Base-by-base conservation (phyloP, 2,888 invertebrate genomes). In the Sinhomidia bicolor region DNA sequence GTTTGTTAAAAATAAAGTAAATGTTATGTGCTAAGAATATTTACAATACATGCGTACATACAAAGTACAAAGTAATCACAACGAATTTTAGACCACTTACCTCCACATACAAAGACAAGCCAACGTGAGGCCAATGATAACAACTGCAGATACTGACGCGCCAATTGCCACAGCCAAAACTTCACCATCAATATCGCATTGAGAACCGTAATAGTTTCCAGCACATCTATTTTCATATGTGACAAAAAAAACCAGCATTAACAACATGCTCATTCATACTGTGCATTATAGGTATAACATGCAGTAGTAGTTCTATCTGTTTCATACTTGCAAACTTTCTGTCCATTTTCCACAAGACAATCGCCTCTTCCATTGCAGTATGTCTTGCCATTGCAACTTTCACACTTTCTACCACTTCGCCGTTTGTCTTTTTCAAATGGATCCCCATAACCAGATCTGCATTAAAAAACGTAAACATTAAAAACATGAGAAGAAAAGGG, bases 61-160 rank as follows among this genome's bases (percentile, higher is more conserved):
- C n/a, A n/a, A 74, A 23, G 20, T 47, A 10, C 12, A 74, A 54
- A 5, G 36, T 7, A 36, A 7, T 36, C 36, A 36, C 7, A 36
- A 36, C 36, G 3, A 36, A 7, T 36, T 36, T n/a, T n/a, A n/a
- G n/a, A 54, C 41, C 1, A 62, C 80, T 94, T 94, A 97, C 97
- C 97, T 98, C 98, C 98, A 98, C 95, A 97, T 97, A 91, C 98
- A 96, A 14, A 98, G 95, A 90, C 97, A 97, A 0, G 97, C 96
- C 10, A 98, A 94, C 0, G 98, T 98, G 81, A 98, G 94, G 0
- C 97, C 96, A 90, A 98, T 98, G 91, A 98, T 98, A 57, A 98
- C 95, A 1, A 98, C 95, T 0, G 98, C 98, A 0, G 97, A 97
- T 0, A 98, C 96, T 0, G 97, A 97, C 0, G 98, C 98, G 17